Base-by-base conservation (phyloP, 1,140 invertebrate species). In the Copidosoma floridanum region DNA sequence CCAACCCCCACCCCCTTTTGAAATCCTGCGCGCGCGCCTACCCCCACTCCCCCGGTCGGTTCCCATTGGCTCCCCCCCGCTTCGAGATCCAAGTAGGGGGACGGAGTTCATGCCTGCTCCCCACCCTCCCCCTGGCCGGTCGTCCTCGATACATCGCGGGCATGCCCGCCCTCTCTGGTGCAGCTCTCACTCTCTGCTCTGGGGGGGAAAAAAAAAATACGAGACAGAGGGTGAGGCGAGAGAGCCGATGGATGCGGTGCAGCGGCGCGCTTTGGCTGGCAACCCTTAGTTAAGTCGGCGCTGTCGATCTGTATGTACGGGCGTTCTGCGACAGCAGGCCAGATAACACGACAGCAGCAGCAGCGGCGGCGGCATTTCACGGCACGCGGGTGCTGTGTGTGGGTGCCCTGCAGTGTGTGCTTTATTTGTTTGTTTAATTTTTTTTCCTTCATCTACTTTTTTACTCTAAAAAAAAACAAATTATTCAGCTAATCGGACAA, bases 231-330 rank as follows among this genome's bases (percentile, higher is more conserved):
- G 65, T 57, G 64, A 66, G 66, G n/a, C 67, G 61, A 63, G 64
- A 69, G 67, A 70, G 65, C 61, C 63, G 58, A 69, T 65, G 67
- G 64, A 62, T 65, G 62, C 46, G 61, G 59, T 60, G 61, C 65
- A 63, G 57, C 67, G 63, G 68, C 60, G 68, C 68, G 62, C 32
- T 52, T 6, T 18, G 21, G 40, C 43, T 44, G 62, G 59, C 60
- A 56, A 26, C 60, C 60, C 60, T 62, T 62, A 62, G 60, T 62
- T 20, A 52, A 50, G 46, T 57, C 53, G 47, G 44, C 40, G 60
- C 60, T 54, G 52, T 46, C 60, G 60, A 51, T 51, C 60, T 29
- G 60, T 43, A 12, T 43, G 44, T 35, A 43, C 29, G 52, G 18
- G 40, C 41, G n/a, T n/a, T 27, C n/a, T n/a, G n/a, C n/a, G n/a